These are phyloP conservation scores for Drosophila setosimentum DNA, from an alignment of 2,888 invertebrate genomes.

Conservation along the genomic window DNA sequence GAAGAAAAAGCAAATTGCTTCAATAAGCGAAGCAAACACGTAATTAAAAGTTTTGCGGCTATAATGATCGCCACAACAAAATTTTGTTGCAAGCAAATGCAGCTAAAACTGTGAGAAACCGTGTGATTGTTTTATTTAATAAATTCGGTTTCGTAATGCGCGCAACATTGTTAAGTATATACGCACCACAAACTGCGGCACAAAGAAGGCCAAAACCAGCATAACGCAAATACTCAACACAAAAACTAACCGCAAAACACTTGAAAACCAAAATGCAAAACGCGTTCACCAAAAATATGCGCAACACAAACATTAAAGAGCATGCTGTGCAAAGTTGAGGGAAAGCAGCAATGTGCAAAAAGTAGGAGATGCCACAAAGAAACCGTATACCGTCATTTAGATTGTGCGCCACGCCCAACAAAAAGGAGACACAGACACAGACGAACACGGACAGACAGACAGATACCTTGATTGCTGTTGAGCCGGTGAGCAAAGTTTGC, in stretches of 20 bases:
- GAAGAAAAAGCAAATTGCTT: slow-evolving; percentile 28
- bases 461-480: slow-evolving; percentile 35
- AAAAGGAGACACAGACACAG: slow-evolving; percentile 7
- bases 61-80: slow-evolving; percentile 4
- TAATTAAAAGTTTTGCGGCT: slow-evolving; percentile 55
- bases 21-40: slow-evolving; percentile 43
- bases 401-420: slow-evolving; percentile 40
- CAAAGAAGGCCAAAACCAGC: slow-evolving; percentile 58
- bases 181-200: slow-evolving; percentile 59
- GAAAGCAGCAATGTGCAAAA: not conserved
- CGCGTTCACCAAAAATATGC: slow-evolving; percentile 69
- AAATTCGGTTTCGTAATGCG: slow-evolving; percentile 37
- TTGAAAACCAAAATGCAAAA: slow-evolving; percentile 46
- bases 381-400: slow-evolving; percentile 42
- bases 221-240: slow-evolving; percentile 43
- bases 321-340: slow-evolving; percentile 24
- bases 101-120: slow-evolving; percentile 12
- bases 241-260: slow-evolving; percentile 55
- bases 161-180: slow-evolving; percentile 44
- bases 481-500: slow-evolving; percentile 7
- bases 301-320: slow-evolving; percentile 61
- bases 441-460: slow-evolving; percentile 3
- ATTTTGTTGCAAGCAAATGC: slow-evolving; percentile 6
- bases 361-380: slow-evolving; percentile 21
- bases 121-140: slow-evolving; percentile 54